Evolutionary conservation across 2,888 invertebrate genomes (phyloP).

Genomic region (Hyles lineata): DNA sequence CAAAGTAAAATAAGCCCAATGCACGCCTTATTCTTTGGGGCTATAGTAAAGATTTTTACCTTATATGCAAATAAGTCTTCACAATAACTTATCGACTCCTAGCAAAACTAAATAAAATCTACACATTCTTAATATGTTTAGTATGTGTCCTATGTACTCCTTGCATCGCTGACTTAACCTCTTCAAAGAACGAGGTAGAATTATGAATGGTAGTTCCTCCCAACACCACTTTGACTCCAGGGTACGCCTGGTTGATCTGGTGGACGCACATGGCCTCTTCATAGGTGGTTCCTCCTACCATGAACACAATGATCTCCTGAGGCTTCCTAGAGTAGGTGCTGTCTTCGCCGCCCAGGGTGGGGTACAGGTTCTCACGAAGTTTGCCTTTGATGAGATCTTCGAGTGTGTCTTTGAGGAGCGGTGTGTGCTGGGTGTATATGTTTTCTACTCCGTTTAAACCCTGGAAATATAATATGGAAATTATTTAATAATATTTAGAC

Average conservation of each 20-base stretch:
- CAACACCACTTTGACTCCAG: constrained; percentile 90
- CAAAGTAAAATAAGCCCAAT: too few species aligned
- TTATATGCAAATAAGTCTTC: too few species aligned
- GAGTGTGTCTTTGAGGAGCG: constrained; percentile 93
- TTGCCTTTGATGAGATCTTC: constrained; percentile 96
- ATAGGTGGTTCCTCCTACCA: constrained; percentile 98
- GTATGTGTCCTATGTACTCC: constrained; percentile 88
- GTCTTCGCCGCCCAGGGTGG: constrained; percentile 89
- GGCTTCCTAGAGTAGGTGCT: constrained; percentile 85
- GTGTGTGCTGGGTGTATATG: constrained; percentile 99
- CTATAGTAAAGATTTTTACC: too few species aligned
- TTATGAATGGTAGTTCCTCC: constrained; percentile 98
- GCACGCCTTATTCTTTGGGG: too few species aligned
- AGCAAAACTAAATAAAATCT: constrained; percentile 32
- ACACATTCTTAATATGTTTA: constrained; percentile 78
- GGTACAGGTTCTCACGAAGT: constrained; percentile 94
- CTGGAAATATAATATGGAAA: constrained; percentile 54
- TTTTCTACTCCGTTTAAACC: constrained; percentile 98
- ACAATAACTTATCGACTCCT: too few species aligned
- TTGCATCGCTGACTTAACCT: constrained; percentile 88
- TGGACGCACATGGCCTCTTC: constrained; percentile 96
- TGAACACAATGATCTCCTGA: constrained; percentile 97
- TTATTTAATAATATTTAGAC: background rate
- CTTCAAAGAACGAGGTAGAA: constrained; percentile 91
- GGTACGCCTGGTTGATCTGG: constrained; percentile 88